phyloP scores from a whole-genome alignment of 2,888 invertebrate genomes.

The Parapristionchus giblindavisi region DNA sequence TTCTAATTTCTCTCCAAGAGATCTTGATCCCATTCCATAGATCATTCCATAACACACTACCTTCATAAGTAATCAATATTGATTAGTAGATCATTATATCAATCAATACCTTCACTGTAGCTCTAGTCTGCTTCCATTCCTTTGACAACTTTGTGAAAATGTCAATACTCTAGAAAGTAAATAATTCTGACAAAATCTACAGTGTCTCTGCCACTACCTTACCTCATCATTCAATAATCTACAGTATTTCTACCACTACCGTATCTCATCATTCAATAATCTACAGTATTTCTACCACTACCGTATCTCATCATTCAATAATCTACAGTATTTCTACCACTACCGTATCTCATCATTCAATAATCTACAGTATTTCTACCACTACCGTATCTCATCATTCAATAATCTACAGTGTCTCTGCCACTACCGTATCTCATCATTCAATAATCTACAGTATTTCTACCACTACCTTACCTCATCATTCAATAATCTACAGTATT shows the following conservation, averaged over 20 bases:
- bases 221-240: not conserved
- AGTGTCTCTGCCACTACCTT: not conserved
- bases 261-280: constrained; percentile 39
- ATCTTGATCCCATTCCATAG: constrained; percentile 91
- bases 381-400: not conserved
- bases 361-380: constrained; percentile 19
- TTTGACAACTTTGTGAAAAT: constrained; percentile 4
- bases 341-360: constrained; percentile 38
- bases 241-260: not conserved
- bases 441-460: constrained; percentile 38
- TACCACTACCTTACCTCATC: not conserved
- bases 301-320: not conserved
- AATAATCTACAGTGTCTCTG: not conserved
- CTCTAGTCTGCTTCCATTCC: constrained; percentile 73
- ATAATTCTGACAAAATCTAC: not conserved
- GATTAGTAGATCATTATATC: not conserved
- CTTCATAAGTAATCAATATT: not conserved
- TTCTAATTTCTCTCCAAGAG: constrained; percentile 82
- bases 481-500: not conserved
- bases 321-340: not conserved
- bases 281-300: not conserved
- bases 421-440: constrained; percentile 23
- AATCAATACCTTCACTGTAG: constrained; percentile 71
- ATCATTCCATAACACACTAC: constrained; percentile 91
- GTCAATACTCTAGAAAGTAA: constrained; percentile 11